Evolutionary conservation across 2,113 vertebrate species (phyloP).

Genomic region (Clarias batrachus): DNA sequence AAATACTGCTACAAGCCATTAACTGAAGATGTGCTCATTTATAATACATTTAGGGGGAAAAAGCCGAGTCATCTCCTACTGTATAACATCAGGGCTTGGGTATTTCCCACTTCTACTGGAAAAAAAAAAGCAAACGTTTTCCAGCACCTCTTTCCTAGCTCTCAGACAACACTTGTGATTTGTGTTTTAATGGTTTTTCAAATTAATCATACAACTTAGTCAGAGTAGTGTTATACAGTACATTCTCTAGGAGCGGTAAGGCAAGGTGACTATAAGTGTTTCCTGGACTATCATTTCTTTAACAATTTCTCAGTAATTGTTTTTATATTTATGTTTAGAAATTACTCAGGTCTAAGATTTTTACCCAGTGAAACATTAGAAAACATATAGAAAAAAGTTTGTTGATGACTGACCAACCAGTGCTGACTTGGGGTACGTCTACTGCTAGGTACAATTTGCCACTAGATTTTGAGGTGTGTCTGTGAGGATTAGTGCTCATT

Average conservation of each 20-base stretch:
- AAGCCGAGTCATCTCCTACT: background rate
- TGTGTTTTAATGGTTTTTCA: background rate
- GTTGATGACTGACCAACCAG: too few relatives aligned
- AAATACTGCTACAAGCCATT: background rate
- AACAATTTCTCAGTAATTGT: too few relatives aligned
- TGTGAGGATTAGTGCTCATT: background rate
- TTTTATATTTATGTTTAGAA: background rate
- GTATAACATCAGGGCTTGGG: background rate
- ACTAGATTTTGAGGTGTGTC: background rate
- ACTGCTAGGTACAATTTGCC: too few relatives aligned
- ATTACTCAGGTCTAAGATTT: background rate
- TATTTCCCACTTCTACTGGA: background rate
- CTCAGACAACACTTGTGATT: background rate
- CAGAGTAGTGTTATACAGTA: background rate
- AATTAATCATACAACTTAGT: background rate
- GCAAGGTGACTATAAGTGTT: background rate
- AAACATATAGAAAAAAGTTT: too few relatives aligned
- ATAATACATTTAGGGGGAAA: background rate
- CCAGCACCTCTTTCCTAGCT: background rate
- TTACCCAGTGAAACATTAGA: too few relatives aligned
- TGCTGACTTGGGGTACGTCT: too few relatives aligned
- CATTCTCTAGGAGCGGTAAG: background rate
- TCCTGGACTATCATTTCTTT: background rate
- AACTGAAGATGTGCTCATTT: conserved; percentile 7
- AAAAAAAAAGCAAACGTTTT: background rate